A percentile compares a stretch with the other conserved stretches of the same genome.
phyloP scores from a whole-genome alignment of 2,797 vertebrate genomes.

The Clamator glandarius region DNA sequence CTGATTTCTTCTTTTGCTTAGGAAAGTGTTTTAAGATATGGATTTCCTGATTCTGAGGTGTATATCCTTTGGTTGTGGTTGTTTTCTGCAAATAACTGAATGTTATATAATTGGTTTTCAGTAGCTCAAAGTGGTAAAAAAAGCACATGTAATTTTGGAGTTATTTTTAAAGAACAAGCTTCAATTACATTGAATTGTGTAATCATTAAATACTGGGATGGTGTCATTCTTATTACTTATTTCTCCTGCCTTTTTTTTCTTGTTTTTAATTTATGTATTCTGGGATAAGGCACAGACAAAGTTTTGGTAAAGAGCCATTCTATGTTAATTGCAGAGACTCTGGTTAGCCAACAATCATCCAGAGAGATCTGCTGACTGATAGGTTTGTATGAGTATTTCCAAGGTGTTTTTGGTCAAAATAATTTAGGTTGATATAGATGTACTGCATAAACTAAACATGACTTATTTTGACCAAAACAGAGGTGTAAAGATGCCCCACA shows the following conservation, averaged over 20 bases:
- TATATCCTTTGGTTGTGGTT: neutral
- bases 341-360: neutral
- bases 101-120: neutral
- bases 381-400: neutral
- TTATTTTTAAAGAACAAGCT: neutral
- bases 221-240: neutral
- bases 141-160: neutral
- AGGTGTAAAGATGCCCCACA: too few relatives aligned
- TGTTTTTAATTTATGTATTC: neutral
- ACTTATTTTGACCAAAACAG: neutral
- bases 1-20: neutral
- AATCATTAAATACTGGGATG: neutral
- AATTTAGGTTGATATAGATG: neutral
- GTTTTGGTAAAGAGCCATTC: neutral
- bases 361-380: neutral
- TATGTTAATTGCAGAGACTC: neutral
- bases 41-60: neutral
- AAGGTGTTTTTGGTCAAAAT: neutral
- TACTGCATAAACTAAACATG: neutral
- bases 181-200: neutral
- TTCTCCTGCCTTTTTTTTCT: neutral
- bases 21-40: neutral
- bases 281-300: neutral
- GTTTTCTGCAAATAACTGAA: neutral
- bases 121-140: neutral